These are phyloP conservation scores for Prionace glauca DNA, from an alignment of 2,797 vertebrate genomes.

Conservation along the genomic window DNA sequence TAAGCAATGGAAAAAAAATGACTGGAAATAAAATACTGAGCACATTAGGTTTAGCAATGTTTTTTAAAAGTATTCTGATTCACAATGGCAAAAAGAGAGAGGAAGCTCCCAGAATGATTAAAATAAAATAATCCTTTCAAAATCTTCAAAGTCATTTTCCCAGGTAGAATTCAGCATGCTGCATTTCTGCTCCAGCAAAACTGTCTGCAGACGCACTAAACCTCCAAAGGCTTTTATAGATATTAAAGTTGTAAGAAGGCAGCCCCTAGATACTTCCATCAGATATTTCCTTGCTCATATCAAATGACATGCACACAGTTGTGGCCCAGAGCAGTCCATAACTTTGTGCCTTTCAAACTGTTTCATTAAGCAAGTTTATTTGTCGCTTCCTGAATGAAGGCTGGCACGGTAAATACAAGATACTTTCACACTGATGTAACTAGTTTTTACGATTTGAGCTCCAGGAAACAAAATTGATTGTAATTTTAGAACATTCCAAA, in stretches of 20 bases:
- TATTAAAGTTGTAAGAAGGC: constrained; percentile 36
- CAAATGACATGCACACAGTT: constrained; percentile 26
- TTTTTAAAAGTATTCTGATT: neutral
- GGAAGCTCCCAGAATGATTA: neutral
- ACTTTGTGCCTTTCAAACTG: constrained; percentile 12
- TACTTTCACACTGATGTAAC: neutral
- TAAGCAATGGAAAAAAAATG: neutral
- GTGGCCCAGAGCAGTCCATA: constrained; percentile 27
- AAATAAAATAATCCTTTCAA: constrained; percentile 6
- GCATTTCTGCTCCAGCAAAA: neutral
- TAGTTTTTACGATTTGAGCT: constrained; percentile 27
- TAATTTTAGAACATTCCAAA: constrained; percentile 39
- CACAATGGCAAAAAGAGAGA: neutral
- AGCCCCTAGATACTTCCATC: neutral
- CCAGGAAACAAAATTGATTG: constrained; percentile 32
- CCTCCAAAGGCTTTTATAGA: constrained; percentile 21
- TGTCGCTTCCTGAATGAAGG: constrained; percentile 21
- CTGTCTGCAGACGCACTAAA: neutral
- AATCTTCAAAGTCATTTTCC: constrained; percentile 28
- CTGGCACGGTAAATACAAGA: constrained; percentile 12
- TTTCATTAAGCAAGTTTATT: constrained; percentile 30
- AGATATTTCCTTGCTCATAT: constrained; percentile 34
- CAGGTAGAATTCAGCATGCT: neutral
- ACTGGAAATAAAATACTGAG: neutral
- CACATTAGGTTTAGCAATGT: neutral